phyloP scores from a whole-genome alignment of 2,888 invertebrate genomes.

The Tholera decimalis region DNA sequence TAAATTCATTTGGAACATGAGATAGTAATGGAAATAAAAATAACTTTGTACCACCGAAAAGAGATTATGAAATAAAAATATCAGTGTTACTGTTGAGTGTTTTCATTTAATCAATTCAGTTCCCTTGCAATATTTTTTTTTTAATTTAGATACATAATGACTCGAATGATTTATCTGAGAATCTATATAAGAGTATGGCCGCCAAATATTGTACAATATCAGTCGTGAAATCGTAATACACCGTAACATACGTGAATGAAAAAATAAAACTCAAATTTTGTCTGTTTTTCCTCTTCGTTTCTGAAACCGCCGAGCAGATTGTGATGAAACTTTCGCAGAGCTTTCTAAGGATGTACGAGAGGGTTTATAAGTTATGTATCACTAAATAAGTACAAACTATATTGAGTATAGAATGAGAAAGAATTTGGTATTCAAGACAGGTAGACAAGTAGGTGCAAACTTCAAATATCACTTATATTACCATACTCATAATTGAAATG shows the following conservation, averaged over 20 bases:
- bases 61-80: slow-evolving; percentile 57
- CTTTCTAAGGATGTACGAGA: too few relatives aligned
- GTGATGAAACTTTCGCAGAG: too few relatives aligned
- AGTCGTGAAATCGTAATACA: slow-evolving; percentile 1
- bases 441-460: neutral
- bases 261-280: too few relatives aligned
- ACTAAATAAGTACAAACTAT: neutral
- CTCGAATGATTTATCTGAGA: too few relatives aligned
- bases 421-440: neutral
- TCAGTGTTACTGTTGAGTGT: slow-evolving; percentile 44
- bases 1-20: slow-evolving; percentile 66
- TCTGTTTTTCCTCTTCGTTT: too few relatives aligned
- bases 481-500: slow-evolving; percentile 17
- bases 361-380: neutral
- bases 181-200: neutral
- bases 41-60: slow-evolving; percentile 39
- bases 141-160: too few relatives aligned
- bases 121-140: too few relatives aligned
- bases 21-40: slow-evolving; percentile 52
- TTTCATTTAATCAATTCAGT: slow-evolving; percentile 23
- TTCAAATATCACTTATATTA: neutral
- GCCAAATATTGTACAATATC: neutral
- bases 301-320: too few relatives aligned
- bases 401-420: too few relatives aligned
- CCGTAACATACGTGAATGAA: neutral